A percentile compares a stretch with the other conserved stretches of the same genome.
These are phyloP conservation scores for Andrena bucephala DNA, from an alignment of 2,888 invertebrate genomes.

Conservation along the genomic window DNA sequence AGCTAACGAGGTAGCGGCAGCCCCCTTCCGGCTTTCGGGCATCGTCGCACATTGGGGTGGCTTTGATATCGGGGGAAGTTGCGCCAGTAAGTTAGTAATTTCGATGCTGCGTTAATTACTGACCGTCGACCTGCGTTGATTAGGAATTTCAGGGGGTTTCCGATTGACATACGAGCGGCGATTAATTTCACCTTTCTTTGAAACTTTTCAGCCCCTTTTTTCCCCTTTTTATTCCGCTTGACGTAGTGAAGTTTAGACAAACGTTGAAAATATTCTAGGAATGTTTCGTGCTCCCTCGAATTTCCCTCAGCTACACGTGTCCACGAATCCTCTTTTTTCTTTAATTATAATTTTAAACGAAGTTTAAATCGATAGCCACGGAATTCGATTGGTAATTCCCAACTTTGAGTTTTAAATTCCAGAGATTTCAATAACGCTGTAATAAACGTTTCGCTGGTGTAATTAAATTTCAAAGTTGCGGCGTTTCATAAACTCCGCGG, in stretches of 20 bases:
- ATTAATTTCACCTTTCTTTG: not conserved
- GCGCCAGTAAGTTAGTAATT: slow-evolving; percentile 33
- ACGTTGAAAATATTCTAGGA: not conserved
- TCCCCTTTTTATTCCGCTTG: too few species aligned
- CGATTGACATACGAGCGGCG: not conserved
- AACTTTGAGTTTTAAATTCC: not conserved
- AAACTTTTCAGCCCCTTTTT: not conserved
- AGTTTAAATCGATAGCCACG: not conserved
- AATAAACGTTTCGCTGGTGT: not conserved
- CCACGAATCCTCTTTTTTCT: not conserved
- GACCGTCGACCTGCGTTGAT: slow-evolving; percentile 18
- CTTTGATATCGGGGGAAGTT: slow-evolving; percentile 53
- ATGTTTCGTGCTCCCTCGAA: not conserved
- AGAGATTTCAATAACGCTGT: not conserved
- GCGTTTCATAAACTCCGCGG: not conserved
- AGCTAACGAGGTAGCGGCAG: slow-evolving; percentile 72
- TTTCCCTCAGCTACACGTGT: not conserved
- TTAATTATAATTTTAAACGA: not conserved
- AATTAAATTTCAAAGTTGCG: slow-evolving; percentile 30
- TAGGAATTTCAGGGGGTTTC: not conserved
- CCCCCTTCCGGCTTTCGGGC: slow-evolving; percentile 55
- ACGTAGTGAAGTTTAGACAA: too few species aligned
- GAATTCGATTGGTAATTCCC: slow-evolving; percentile 11
- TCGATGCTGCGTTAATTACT: slow-evolving; percentile 51
- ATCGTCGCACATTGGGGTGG: slow-evolving; percentile 10